phyloP scores from a whole-genome alignment of 2,888 invertebrate genomes.

The Cyrtodaria siliqua region DNA sequence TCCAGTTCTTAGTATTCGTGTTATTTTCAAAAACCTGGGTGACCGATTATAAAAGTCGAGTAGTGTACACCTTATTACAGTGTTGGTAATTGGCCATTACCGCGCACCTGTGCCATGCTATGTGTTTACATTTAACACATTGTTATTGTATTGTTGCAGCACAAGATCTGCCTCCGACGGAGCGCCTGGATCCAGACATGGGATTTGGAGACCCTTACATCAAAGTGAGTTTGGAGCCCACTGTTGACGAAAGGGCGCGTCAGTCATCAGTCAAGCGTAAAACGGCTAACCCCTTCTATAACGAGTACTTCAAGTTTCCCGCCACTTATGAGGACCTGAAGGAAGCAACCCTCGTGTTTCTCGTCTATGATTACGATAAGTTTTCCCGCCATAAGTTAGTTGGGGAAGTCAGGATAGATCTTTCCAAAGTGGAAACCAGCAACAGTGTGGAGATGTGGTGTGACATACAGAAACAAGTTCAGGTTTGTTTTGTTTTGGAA shows the following conservation, averaged over 20 bases:
- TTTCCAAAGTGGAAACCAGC: slow-evolving; percentile 92
- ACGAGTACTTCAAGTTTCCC: slow-evolving; percentile 97
- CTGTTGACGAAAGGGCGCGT: slow-evolving; percentile 93
- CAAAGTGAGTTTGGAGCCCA: slow-evolving; percentile 92
- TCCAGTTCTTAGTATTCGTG: too few relatives aligned
- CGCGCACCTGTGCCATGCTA: too few relatives aligned
- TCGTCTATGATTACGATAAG: slow-evolving; percentile 89
- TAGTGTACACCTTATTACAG: too few relatives aligned
- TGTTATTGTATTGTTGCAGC: slow-evolving; percentile 74
- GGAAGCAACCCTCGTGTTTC: slow-evolving; percentile 91
- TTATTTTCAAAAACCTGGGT: too few relatives aligned
- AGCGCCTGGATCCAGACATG: slow-evolving; percentile 88
- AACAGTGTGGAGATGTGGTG: slow-evolving; percentile 95
- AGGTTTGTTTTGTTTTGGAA: too few relatives aligned
- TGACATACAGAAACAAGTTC: slow-evolving; percentile 93
- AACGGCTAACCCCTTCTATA: slow-evolving; percentile 94
- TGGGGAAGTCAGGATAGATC: slow-evolving; percentile 93
- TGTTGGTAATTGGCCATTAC: too few relatives aligned
- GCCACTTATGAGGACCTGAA: slow-evolving; percentile 95
- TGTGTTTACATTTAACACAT: too few relatives aligned
- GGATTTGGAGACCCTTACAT: slow-evolving; percentile 97
- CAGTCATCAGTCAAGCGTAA: slow-evolving; percentile 94
- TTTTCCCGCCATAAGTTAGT: slow-evolving; percentile 95
- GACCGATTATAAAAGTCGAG: too few relatives aligned
- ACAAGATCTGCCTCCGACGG: slow-evolving; percentile 93